A percentile compares a stretch with the other conserved stretches of the same genome.
Evolutionary conservation across 64 coral and sea anemone genomes (phyloP).

Genomic region (Pachyseris speciosa): DNA sequence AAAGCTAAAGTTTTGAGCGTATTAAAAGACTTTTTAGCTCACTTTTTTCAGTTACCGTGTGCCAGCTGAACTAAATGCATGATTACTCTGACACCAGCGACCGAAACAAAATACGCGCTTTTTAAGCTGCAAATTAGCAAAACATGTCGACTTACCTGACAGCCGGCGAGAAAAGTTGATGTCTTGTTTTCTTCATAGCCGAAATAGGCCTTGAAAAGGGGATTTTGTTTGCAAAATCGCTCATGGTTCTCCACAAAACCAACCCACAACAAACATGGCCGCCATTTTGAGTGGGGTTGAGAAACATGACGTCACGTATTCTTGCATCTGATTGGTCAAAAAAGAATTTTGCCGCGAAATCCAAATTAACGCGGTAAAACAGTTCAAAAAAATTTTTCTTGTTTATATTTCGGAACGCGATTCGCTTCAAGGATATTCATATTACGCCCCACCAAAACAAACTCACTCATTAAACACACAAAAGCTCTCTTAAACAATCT

Average conservation of each 20-base stretch:
- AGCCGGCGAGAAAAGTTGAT: slow-evolving; percentile 67
- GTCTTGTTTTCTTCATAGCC: slow-evolving; percentile 56
- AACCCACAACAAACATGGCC: slow-evolving; percentile 65
- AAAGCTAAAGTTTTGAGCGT: too few species aligned
- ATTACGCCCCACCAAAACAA: background rate
- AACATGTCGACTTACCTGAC: slow-evolving; percentile 74
- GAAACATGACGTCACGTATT: slow-evolving; percentile 76
- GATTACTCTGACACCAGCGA: too few species aligned
- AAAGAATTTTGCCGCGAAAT: slow-evolving; percentile 86
- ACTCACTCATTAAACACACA: background rate
- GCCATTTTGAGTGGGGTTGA: slow-evolving; percentile 82
- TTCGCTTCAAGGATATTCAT: slow-evolving; percentile 18
- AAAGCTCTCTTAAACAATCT: slow-evolving; percentile 6
- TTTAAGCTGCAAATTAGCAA: background rate
- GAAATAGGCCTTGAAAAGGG: slow-evolving; percentile 55
- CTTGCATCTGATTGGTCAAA: slow-evolving; percentile 72
- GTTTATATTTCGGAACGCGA: slow-evolving; percentile 83
- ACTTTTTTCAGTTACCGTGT: too few species aligned
- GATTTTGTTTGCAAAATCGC: slow-evolving; percentile 71
- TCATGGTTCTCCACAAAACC: slow-evolving; percentile 37
- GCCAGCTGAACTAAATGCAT: too few species aligned
- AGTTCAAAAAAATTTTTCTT: slow-evolving; percentile 55
- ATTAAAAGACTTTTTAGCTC: too few species aligned
- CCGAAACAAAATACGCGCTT: background rate
- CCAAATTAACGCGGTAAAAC: slow-evolving; percentile 68